A percentile compares a stretch with the other conserved stretches of the same genome.
These are phyloP conservation scores for Motacilla alba DNA, from an alignment of 2,113 vertebrate species.

Conservation along the genomic window DNA sequence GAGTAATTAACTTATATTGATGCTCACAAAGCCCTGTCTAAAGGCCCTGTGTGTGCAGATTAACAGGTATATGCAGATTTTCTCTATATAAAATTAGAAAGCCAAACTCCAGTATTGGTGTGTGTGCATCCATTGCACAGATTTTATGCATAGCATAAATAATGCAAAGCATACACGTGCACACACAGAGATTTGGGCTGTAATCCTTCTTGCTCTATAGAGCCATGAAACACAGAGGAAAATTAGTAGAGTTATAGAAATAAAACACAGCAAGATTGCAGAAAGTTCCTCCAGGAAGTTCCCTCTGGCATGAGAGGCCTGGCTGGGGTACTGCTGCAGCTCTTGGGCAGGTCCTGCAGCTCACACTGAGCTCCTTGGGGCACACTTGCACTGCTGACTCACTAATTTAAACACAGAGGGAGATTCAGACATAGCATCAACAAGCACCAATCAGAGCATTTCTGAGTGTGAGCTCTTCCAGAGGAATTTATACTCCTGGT, in stretches of 20 bases:
- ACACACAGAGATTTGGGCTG: background rate
- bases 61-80: background rate
- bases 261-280: background rate
- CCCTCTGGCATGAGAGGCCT: background rate
- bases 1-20: background rate
- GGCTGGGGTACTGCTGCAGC: background rate
- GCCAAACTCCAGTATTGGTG: background rate
- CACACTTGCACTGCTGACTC: background rate
- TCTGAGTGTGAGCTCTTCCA: background rate
- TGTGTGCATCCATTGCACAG: background rate
- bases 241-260: background rate
- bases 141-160: background rate
- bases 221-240: background rate
- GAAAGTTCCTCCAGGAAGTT: background rate
- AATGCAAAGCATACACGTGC: background rate
- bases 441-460: background rate
- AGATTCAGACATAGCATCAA: background rate
- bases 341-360: background rate
- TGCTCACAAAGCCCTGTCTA: background rate
- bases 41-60: background rate
- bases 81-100: background rate
- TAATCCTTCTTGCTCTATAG: background rate
- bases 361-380: background rate
- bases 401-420: background rate
- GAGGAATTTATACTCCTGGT: background rate